A percentile compares a stretch with the other conserved stretches of the same genome.
phyloP scores from a whole-genome alignment of 1,140 invertebrate genomes.

The Nasonia longicornis region DNA sequence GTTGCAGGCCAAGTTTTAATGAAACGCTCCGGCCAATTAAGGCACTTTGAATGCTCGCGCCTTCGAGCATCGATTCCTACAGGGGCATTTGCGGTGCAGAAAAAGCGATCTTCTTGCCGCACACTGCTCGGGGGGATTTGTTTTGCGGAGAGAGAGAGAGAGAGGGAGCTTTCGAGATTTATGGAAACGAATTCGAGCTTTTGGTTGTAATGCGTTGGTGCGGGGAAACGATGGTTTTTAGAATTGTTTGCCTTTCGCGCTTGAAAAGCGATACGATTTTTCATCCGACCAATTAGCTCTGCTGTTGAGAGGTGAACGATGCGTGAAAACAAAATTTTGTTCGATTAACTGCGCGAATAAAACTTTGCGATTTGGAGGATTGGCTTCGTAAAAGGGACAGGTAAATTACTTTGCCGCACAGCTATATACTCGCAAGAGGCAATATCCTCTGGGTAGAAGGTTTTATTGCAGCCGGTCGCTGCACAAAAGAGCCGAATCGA shows the following conservation, averaged over 20 bases:
- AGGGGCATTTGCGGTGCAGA: not conserved
- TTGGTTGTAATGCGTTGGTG: no score
- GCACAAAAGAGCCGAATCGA: not conserved
- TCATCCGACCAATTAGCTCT: no score
- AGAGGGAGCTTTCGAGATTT: not conserved
- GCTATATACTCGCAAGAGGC: not conserved
- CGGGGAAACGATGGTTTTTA: no score
- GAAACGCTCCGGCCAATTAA: constrained; percentile 35
- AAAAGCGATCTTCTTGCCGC: not conserved
- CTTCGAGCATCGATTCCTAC: constrained; percentile 28
- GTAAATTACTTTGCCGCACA: not conserved
- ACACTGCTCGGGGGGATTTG: not conserved
- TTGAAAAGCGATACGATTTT: no score
- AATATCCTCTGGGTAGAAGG: not conserved
- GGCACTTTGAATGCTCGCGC: constrained; percentile 15
- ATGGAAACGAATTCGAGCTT: not conserved
- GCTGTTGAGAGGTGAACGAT: no score
- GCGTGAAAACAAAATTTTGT: no score
- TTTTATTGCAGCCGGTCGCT: not conserved
- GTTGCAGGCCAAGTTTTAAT: constrained; percentile 28
- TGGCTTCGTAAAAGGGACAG: not conserved
- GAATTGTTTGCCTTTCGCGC: no score
- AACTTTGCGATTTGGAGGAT: no score
- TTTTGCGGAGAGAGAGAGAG: not conserved
- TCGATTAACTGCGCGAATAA: no score